A percentile compares a stretch with the other conserved stretches of the same genome.
These are phyloP conservation scores for Polypedilum vanderplanki DNA, from an alignment of 1,140 invertebrate genomes.

Conservation along the genomic window DNA sequence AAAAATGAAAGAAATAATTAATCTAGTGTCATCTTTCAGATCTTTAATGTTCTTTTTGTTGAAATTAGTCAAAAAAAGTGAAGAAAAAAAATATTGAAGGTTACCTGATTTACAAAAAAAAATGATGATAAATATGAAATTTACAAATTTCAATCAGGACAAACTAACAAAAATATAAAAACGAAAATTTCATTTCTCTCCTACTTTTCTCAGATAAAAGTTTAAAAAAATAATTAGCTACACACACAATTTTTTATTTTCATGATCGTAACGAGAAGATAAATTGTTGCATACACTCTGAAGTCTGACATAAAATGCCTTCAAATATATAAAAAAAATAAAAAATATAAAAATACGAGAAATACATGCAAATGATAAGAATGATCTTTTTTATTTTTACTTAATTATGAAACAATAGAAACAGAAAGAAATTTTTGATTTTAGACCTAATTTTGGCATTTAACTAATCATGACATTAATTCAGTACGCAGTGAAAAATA, in stretches of 20 bases:
- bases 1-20: not conserved
- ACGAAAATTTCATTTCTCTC: not conserved
- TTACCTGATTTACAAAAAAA: constrained; percentile 1
- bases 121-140: not conserved
- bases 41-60: not conserved
- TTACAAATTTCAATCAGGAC: not conserved
- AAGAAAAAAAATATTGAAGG: constrained; percentile 22
- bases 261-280: not conserved
- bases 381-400: no score
- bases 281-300: not conserved
- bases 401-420: no score
- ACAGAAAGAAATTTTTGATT: no score
- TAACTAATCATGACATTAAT: no score
- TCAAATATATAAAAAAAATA: constrained; percentile 25
- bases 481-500: no score
- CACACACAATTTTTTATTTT: not conserved
- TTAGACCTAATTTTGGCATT: no score
- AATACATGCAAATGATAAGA: not conserved
- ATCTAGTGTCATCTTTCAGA: constrained; percentile 9
- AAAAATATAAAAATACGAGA: not conserved
- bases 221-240: not conserved
- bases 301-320: constrained; percentile 26
- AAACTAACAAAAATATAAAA: not conserved
- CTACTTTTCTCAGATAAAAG: not conserved
- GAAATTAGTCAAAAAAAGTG: not conserved